Percentiles rank a stretch among this genome's conserved stretches.
Conservation (phyloP, 2,888 invertebrate species). For the Drosophila diplacantha region DNA sequence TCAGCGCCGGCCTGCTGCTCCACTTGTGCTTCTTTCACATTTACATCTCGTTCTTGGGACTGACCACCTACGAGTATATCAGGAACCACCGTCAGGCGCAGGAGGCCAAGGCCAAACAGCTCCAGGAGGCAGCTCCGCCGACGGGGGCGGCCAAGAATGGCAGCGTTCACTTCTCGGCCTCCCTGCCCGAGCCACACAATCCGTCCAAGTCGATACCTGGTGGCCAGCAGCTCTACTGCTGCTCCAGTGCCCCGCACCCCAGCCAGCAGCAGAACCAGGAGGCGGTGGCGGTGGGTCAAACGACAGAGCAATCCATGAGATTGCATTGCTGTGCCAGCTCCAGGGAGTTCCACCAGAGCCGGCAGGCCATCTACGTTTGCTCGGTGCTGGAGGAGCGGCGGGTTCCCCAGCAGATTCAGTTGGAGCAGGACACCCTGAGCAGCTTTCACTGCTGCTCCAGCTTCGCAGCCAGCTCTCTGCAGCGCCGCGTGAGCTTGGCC, state of each 20-base stretch:
- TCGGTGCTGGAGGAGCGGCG: constrained; percentile 79
- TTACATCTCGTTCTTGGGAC: constrained; percentile 89
- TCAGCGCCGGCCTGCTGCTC: constrained; percentile 86
- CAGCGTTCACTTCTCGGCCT: constrained; percentile 56
- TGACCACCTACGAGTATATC: constrained; percentile 95
- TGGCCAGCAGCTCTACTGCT: constrained; percentile 75
- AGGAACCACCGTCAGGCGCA: constrained; percentile 78
- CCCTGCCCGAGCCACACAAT: constrained; percentile 53
- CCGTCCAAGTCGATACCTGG: constrained; percentile 67
- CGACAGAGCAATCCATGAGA: constrained; percentile 41
- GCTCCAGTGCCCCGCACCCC: constrained; percentile 77
- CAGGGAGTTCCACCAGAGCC: constrained; percentile 75
- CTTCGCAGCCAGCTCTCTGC: constrained; percentile 70
- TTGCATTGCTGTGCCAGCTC: constrained; percentile 79
- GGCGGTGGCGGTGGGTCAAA: constrained; percentile 46
- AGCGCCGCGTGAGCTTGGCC: constrained; percentile 68
- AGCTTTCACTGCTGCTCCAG: constrained; percentile 78
- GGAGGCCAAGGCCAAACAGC: constrained; percentile 69
- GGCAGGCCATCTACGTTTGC: constrained; percentile 78
- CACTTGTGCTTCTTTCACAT: constrained; percentile 93
- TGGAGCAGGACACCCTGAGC: constrained; percentile 50
- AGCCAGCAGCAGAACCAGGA: constrained; percentile 47
- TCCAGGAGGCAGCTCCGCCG: constrained; percentile 45
- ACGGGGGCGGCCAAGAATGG: constrained; percentile 40
- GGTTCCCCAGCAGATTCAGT: constrained; percentile 50